A percentile compares a stretch with the other conserved stretches of the same genome.
Evolutionary conservation across 1,140 invertebrate species (phyloP).

Genomic region (Eupeodes corollae): DNA sequence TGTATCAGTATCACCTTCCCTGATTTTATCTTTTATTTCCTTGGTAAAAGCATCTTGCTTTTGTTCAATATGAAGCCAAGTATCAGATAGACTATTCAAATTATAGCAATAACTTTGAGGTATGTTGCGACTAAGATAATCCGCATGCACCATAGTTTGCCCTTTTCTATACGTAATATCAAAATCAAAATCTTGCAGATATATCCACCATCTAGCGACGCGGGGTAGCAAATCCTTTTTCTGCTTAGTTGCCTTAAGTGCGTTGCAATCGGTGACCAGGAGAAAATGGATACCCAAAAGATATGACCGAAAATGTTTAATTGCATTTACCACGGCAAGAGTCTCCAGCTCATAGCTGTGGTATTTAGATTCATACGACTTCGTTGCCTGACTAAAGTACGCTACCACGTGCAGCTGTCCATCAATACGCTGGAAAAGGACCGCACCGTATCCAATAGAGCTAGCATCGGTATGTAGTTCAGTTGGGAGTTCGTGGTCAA

Average conservation of each 20-base stretch:
- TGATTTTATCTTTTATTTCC: too few species aligned
- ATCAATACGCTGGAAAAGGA: constrained; percentile 27
- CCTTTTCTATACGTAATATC: too few species aligned
- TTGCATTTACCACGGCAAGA: constrained; percentile 34
- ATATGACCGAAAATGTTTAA: constrained; percentile 19
- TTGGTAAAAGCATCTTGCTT: too few species aligned
- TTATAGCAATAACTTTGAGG: too few species aligned
- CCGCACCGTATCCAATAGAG: constrained; percentile 18
- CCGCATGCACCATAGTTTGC: too few species aligned
- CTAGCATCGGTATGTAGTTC: constrained; percentile 35
- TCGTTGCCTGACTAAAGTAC: constrained; percentile 34
- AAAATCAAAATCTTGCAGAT: too few species aligned
- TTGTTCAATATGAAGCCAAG: too few species aligned
- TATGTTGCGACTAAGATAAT: too few species aligned
- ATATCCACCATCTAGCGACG: too few species aligned
- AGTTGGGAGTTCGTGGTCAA: constrained; percentile 17
- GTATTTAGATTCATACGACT: constrained; percentile 22
- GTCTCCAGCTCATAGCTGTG: constrained; percentile 36
- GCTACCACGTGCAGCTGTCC: constrained; percentile 38
- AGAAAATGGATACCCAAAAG: constrained; percentile 11
- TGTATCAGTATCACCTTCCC: too few species aligned
- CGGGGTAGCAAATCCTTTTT: constrained; percentile 27
- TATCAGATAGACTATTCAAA: too few species aligned
- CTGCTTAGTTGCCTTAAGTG: constrained; percentile 23
- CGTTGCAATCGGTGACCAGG: constrained; percentile 23